A percentile compares a stretch with the other conserved stretches of the same genome.
These are phyloP conservation scores for Florisuga fusca DNA, from an alignment of 2,797 vertebrate genomes.

Conservation along the genomic window DNA sequence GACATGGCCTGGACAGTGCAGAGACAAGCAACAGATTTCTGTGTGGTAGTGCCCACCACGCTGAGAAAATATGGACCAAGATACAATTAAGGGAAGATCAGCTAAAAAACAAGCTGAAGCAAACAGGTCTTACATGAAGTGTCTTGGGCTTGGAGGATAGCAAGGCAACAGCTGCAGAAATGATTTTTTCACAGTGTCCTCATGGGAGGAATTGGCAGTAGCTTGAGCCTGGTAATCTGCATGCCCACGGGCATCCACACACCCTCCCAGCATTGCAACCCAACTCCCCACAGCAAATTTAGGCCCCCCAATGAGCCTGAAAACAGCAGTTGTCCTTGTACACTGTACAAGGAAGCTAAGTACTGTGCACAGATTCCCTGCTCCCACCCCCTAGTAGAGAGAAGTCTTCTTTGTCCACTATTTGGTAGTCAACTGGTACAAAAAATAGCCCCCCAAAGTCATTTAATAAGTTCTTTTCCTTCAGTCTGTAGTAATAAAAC, in stretches of 20 bases:
- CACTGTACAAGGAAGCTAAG: not conserved
- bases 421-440: constrained; percentile 27
- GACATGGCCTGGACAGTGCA: rapidly evolving
- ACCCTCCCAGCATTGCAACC: not conserved
- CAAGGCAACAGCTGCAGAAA: not conserved
- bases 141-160: not conserved
- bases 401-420: not conserved
- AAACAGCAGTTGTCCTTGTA: not conserved
- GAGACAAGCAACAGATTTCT: not conserved
- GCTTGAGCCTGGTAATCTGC: not conserved
- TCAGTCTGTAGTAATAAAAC: constrained; percentile 78
- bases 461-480: constrained; percentile 72
- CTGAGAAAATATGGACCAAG: rapidly evolving
- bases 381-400: not conserved
- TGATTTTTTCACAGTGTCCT: not conserved
- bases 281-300: not conserved
- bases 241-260: not conserved
- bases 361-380: not conserved
- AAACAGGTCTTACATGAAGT: not conserved
- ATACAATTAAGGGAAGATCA: not conserved
- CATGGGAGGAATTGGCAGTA: not conserved
- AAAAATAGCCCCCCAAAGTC: constrained; percentile 31
- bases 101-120: not conserved
- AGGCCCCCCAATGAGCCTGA: not conserved
- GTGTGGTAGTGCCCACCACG: too few species aligned